These are phyloP conservation scores for Anomalospiza imberbis DNA, from an alignment of 2,797 vertebrate genomes.

Conservation along the genomic window DNA sequence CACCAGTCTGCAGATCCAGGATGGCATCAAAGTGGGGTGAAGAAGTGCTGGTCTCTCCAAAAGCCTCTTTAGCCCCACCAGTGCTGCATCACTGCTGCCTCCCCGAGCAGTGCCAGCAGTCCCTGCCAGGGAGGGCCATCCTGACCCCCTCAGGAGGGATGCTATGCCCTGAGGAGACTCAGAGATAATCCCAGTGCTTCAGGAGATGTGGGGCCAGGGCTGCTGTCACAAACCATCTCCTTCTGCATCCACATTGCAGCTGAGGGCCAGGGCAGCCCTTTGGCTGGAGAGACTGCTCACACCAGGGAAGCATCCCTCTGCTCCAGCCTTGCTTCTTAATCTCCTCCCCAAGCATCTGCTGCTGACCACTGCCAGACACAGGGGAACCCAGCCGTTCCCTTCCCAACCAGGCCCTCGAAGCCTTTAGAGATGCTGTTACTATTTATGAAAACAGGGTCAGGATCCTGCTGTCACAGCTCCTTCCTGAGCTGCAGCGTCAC, in stretches of 20 bases:
- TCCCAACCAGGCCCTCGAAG: neutral
- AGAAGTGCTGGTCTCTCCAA: neutral
- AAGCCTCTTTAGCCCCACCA: neutral
- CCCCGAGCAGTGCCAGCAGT: neutral
- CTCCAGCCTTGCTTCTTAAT: neutral
- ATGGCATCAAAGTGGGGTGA: accelerated
- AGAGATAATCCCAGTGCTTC: neutral
- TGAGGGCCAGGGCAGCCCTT: neutral
- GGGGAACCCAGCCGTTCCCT: neutral
- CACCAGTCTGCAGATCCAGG: neutral
- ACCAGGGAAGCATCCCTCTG: neutral
- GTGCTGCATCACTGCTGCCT: neutral
- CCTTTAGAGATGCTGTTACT: conserved; percentile 14
- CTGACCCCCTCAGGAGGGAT: neutral
- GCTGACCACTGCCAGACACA: neutral
- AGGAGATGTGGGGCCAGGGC: neutral
- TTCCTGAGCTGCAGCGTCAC: conserved; percentile 7
- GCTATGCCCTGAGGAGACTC: accelerated
- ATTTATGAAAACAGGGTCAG: conserved; percentile 18
- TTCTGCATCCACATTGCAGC: neutral
- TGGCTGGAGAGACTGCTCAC: neutral
- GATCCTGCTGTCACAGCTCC: conserved; percentile 10
- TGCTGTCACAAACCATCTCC: neutral
- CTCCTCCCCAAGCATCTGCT: conserved; percentile 3
- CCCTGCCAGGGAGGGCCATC: neutral